These are phyloP conservation scores for Zygogramma bicolorata DNA, from an alignment of 2,888 invertebrate genomes.

Conservation along the genomic window DNA sequence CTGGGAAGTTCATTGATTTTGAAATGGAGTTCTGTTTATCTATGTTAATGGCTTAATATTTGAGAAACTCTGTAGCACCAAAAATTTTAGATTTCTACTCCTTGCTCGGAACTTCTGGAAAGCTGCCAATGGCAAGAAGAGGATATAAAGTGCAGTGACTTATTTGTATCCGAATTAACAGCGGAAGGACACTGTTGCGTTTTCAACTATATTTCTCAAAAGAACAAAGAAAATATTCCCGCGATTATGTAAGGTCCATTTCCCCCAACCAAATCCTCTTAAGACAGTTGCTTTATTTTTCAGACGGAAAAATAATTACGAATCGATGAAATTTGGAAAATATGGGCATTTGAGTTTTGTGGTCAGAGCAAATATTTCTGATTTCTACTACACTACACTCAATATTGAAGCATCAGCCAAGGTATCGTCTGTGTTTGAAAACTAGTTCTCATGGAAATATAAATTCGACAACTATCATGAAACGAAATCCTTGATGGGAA, in stretches of 20 bases:
- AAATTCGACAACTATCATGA: not conserved
- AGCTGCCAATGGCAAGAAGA: constrained; percentile 70
- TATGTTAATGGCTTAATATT: not conserved
- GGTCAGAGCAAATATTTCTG: constrained; percentile 57
- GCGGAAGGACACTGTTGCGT: constrained; percentile 73
- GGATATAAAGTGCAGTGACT: constrained; percentile 65
- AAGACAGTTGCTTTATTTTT: constrained; percentile 20
- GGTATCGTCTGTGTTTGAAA: constrained; percentile 11
- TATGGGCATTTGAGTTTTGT: constrained; percentile 57
- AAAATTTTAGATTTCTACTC: constrained; percentile 67
- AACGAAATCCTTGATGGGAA: too few relatives aligned
- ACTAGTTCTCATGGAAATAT: not conserved
- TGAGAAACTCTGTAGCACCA: too few relatives aligned
- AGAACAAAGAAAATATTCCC: constrained; percentile 50
- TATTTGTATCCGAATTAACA: constrained; percentile 72
- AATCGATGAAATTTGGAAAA: constrained; percentile 32
- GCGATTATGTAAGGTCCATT: constrained; percentile 7
- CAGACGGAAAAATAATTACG: constrained; percentile 42
- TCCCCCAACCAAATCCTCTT: too few relatives aligned
- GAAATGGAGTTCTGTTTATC: not conserved
- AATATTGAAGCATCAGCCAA: constrained; percentile 62
- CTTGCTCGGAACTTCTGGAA: constrained; percentile 68
- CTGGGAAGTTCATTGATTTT: not conserved
- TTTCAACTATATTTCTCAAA: constrained; percentile 70
- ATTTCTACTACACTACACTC: constrained; percentile 69